phyloP scores from a whole-genome alignment of 2,888 invertebrate species.

The Oxycera nigricornis region DNA sequence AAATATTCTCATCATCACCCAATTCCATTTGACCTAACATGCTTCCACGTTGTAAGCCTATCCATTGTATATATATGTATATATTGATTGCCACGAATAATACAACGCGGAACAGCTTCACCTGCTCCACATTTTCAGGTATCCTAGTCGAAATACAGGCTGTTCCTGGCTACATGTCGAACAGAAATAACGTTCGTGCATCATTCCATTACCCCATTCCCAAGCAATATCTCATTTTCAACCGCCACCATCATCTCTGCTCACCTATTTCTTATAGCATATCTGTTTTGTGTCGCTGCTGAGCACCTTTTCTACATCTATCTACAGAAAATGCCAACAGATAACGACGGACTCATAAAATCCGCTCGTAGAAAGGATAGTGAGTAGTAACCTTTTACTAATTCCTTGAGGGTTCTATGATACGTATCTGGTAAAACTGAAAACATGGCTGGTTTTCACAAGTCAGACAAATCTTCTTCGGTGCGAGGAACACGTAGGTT shows the following conservation, averaged over 20 bases:
- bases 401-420: background rate
- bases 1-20: no score
- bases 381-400: constrained; percentile 6
- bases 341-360: background rate
- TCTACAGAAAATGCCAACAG: background rate
- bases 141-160: no score
- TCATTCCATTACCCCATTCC: background rate
- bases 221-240: background rate
- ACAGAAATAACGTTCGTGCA: no score
- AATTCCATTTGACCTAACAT: no score
- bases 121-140: no score
- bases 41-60: no score
- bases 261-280: background rate
- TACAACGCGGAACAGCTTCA: no score
- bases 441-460: constrained; percentile 9
- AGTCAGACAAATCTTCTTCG: background rate
- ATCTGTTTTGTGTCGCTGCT: background rate
- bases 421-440: background rate
- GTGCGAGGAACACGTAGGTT: background rate
- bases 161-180: no score
- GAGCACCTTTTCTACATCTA: no score
- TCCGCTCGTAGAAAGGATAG: background rate
- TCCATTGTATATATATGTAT: no score
- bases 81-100: no score
- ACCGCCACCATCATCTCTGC: background rate